phyloP scores from a whole-genome alignment of 2,113 vertebrate species.

The Oncorhynchus nerka region DNA sequence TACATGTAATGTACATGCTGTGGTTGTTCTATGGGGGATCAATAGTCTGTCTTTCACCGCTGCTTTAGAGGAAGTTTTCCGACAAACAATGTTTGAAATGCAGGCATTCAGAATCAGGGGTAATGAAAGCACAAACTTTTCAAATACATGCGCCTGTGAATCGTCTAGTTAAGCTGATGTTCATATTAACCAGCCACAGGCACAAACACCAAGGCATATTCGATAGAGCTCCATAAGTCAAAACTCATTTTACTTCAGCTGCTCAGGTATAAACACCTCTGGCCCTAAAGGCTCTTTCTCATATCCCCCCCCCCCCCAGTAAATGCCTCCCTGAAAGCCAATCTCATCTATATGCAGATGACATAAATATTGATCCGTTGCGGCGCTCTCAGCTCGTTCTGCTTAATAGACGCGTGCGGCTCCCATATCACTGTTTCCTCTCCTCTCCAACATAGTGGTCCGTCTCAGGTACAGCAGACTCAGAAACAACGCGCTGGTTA shows the following conservation, averaged over 20 bases:
- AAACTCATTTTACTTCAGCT: constrained; percentile 8
- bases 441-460: constrained; percentile 21
- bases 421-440: constrained; percentile 29
- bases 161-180: too few species aligned
- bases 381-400: constrained; percentile 42
- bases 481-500: constrained; percentile 21
- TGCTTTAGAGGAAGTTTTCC: neutral
- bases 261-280: constrained; percentile 26
- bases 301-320: neutral
- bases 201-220: neutral
- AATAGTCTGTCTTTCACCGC: too few species aligned
- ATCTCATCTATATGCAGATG: constrained; percentile 75
- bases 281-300: constrained; percentile 22
- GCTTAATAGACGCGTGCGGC: constrained; percentile 59
- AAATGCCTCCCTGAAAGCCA: constrained; percentile 58
- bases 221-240: neutral
- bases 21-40: neutral
- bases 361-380: constrained; percentile 73
- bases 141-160: too few species aligned
- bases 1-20: neutral
- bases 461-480: constrained; percentile 16
- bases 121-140: neutral
- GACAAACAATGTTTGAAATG: neutral
- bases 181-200: too few species aligned
- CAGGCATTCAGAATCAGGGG: neutral